Conservation (phyloP, 2,888 invertebrate species). For the Aleiodes testaceus region DNA sequence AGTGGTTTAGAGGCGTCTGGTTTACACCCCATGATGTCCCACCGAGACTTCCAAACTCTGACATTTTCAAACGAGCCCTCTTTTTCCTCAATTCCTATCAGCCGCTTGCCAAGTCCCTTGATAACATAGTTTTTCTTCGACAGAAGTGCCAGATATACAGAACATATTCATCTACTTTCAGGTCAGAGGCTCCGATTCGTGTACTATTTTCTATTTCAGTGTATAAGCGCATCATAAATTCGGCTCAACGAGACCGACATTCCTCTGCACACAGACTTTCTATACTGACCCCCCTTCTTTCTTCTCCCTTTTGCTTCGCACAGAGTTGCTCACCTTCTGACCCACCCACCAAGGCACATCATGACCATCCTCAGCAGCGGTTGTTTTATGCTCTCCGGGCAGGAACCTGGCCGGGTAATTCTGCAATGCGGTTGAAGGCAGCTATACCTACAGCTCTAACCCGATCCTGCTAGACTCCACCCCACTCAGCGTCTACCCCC, state of each 20-base stretch:
- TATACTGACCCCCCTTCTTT: slow-evolving; percentile 41
- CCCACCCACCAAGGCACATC: slow-evolving; percentile 38
- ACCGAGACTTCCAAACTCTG: not conserved
- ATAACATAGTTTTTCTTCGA: slow-evolving; percentile 4
- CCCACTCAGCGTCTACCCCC: slow-evolving; percentile 5
- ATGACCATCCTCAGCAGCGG: slow-evolving; percentile 55
- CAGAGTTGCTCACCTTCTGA: slow-evolving; percentile 14
- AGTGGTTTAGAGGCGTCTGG: slow-evolving; percentile 17
- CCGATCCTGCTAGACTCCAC: slow-evolving; percentile 22
- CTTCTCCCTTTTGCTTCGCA: slow-evolving; percentile 6
- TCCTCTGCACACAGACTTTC: slow-evolving; percentile 51
- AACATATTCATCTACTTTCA: slow-evolving; percentile 16
- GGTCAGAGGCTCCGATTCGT: slow-evolving; percentile 18
- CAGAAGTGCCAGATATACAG: not conserved
- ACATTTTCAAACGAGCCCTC: not conserved
- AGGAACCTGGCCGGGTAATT: slow-evolving; percentile 68
- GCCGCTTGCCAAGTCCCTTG: slow-evolving; percentile 7
- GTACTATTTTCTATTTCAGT: slow-evolving; percentile 62
- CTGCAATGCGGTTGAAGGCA: slow-evolving; percentile 69
- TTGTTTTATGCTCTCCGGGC: slow-evolving; percentile 68
- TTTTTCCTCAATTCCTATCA: slow-evolving; percentile 6
- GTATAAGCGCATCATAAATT: slow-evolving; percentile 69
- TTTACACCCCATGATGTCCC: slow-evolving; percentile 13
- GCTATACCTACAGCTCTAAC: slow-evolving; percentile 50
- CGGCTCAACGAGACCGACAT: slow-evolving; percentile 50